Percentiles rank a stretch among this genome's conserved stretches.
These are phyloP conservation scores for Himalopsyche tibetana DNA, from an alignment of 2,888 invertebrate genomes.

Conservation along the genomic window DNA sequence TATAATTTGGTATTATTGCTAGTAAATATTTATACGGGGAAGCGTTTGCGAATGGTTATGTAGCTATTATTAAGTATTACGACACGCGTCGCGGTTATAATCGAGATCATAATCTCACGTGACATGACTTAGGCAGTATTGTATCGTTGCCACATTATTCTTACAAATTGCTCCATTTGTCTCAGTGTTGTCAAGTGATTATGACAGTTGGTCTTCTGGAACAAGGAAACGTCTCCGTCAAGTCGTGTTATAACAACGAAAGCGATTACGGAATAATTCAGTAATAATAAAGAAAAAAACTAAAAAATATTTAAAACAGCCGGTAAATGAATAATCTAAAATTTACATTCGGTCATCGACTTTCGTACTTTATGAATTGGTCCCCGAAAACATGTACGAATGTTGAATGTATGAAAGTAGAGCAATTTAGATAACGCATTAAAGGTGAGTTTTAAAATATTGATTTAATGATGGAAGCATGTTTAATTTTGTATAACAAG, in stretches of 20 bases:
- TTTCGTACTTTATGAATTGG: too few species aligned
- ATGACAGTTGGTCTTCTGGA: constrained; percentile 29
- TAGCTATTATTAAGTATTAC: constrained; percentile 6
- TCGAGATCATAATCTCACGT: constrained; percentile 20
- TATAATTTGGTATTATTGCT: too few species aligned
- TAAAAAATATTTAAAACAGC: not conserved
- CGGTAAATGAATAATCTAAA: too few species aligned
- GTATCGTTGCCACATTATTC: not conserved
- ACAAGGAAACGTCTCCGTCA: not conserved
- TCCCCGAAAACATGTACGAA: too few species aligned
- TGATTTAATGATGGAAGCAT: too few species aligned
- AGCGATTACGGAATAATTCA: not conserved
- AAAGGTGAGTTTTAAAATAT: too few species aligned
- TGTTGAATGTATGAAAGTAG: too few species aligned
- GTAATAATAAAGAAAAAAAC: not conserved
- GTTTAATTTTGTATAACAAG: too few species aligned
- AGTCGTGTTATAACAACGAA: not conserved
- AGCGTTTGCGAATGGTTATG: not conserved
- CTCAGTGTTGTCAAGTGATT: constrained; percentile 31
- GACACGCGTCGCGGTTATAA: constrained; percentile 18
- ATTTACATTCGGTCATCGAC: too few species aligned
- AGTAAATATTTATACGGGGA: not conserved
- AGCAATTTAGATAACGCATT: too few species aligned
- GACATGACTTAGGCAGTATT: not conserved
- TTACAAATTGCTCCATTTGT: constrained; percentile 20